Base-by-base conservation (phyloP, 2,797 vertebrate genomes). In the Helicolenus hilgendorfi region DNA sequence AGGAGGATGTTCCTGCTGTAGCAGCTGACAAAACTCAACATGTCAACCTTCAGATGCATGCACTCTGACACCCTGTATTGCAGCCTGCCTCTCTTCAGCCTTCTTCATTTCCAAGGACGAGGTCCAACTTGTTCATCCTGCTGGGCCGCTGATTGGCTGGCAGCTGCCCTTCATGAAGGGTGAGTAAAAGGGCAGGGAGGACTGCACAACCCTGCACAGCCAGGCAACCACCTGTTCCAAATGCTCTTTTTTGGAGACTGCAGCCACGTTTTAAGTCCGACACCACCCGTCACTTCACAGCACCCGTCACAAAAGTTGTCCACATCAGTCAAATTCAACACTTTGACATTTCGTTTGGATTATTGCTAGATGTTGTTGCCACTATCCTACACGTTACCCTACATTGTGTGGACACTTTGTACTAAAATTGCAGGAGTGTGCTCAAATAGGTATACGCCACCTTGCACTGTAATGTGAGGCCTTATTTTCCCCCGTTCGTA, bases 121-220 rank as follows among this genome's bases (percentile, higher is more conserved):
- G 36, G 59, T 80, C 65, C 78, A 86, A 81, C 81, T 89, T 80
- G 88, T 85, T 86, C 31, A 58, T 86, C 91, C 85, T 89, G 91
- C 88, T 91, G 92, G 74, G 89, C 35, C 11, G 74, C 75, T 86
- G 91, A 95, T 91, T 94, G 88, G 87, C 85, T 83, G 79, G 86
- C 69, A 89, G 68, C 73, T 80, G 87, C 64, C 82, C 72, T 88
- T 87, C 78, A 79, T 81, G 85, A 89, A 86, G 78, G 82, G 75
- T 83, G 82, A 92, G 74, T 72, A 71, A 92, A 92, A 90, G 83
- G 77, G 77, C 86, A 91, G 77, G 68, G 78, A 60, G 41, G 84
- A 79, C 59, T 31, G 55, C 64, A 76, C 13, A 11, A 56, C 77
- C 84, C 79, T 53, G 31, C 79, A 73, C 84, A 89, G 90, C 70